Conservation (phyloP, 2,797 vertebrate genomes). For the Gastrophryne carolinensis region DNA sequence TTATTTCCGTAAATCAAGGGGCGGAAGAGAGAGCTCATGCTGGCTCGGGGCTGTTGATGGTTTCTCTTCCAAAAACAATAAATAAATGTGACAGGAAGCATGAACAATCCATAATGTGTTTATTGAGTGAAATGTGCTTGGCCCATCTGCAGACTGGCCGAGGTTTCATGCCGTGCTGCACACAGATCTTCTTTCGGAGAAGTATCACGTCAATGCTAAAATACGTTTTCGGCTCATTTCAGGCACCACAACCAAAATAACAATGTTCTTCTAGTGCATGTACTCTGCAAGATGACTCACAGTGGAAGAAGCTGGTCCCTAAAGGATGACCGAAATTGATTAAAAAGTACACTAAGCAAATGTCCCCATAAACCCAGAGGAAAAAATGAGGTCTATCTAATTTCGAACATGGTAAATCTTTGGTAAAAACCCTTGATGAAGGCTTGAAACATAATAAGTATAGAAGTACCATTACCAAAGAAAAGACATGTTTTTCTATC, state of each 20-base stretch:
- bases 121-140: constrained; percentile 42
- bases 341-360: too few relatives aligned
- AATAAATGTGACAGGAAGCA: constrained; percentile 50
- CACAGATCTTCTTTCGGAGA: constrained; percentile 14
- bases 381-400: too few relatives aligned
- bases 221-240: background rate
- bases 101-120: constrained; percentile 51
- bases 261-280: background rate
- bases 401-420: too few relatives aligned
- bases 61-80: constrained; percentile 46
- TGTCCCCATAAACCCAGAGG: too few relatives aligned
- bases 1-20: constrained; percentile 42
- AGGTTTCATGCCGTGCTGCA: constrained; percentile 21
- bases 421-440: too few relatives aligned
- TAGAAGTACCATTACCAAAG: too few relatives aligned
- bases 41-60: constrained; percentile 35
- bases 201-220: constrained; percentile 1
- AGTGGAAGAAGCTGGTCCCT: too few relatives aligned
- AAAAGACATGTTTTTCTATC: too few relatives aligned
- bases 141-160: background rate
- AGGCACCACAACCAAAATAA: background rate
- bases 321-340: too few relatives aligned
- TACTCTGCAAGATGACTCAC: background rate
- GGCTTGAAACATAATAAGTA: too few relatives aligned
- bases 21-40: constrained; percentile 13